Evolutionary conservation across 1,140 invertebrate genomes (phyloP), one percentile per base, ranked within the genome.

Genomic region (Gonatopus flavifemur): DNA sequence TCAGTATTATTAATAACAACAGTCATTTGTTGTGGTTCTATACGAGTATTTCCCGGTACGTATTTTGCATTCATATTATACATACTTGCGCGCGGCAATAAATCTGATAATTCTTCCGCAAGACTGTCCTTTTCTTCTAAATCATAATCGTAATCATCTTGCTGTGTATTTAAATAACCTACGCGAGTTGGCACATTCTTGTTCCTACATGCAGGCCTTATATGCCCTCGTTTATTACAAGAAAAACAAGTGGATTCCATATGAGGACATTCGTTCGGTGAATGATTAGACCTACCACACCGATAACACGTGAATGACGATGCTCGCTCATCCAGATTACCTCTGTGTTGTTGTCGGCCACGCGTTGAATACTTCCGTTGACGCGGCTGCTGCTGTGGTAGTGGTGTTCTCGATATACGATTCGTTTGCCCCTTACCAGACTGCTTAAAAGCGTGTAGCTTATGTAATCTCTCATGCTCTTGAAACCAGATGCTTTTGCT

Each of bases 171-270:
- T 16, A 38, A 9, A 16, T 38, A 38, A 15, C 36, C 36, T 3
- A 38, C 36, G 3, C 36, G 36, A 18, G 36, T 38, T 4, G 16
- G 3, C 16, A n/a, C n/a, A n/a, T 38, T 21, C n/a, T 38, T 38
- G 5, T 9, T 38, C 16, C 16, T 38, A 38, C 36, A 38, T 15
- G 22, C 36, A 7, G 36, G 36, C 36, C 22, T 12, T 38, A 38
- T 38, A 38, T 38, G 36, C 7, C 36, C 36, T 38, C 22, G 36
- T 38, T 38, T 38, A 12, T 21, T 21, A 38, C 36, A 38, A 5
- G 18, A 10, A 38, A 20, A 38, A 38, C 36, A 38, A 16, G 36
- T 38, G n/a, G 36, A 18, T 38, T 18, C 22, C 9, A 38, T 38
- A 38, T 20, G 22, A 7, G 22, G 5, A 18, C 36, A 38, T 16